phyloP scores from a whole-genome alignment of 2,888 invertebrate species.

The Chaetogeoica ovagalla region DNA sequence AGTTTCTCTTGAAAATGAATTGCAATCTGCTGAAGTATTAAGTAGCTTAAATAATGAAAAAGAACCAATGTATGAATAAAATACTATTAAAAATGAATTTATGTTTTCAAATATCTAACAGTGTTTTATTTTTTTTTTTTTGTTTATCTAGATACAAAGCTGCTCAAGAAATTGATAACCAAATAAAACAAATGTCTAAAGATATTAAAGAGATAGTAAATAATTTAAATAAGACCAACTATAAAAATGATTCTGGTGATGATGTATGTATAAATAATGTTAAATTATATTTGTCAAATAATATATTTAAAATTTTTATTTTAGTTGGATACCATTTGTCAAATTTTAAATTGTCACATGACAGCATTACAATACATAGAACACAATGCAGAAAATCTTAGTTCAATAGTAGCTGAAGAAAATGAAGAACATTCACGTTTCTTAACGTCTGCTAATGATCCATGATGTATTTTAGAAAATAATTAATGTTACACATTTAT shows the following conservation, averaged over 20 bases:
- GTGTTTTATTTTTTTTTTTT: neutral
- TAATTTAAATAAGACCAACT: conserved; percentile 86
- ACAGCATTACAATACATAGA: conserved; percentile 95
- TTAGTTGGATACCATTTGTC: conserved; percentile 72
- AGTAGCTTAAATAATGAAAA: conserved; percentile 76
- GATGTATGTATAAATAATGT: conserved; percentile 67
- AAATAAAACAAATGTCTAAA: conserved; percentile 90
- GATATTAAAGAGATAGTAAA: conserved; percentile 94
- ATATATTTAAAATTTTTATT: conserved; percentile 57
- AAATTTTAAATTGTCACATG: conserved; percentile 94
- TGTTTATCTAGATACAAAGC: conserved; percentile 48
- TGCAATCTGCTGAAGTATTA: conserved; percentile 62
- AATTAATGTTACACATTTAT: conserved; percentile 3
- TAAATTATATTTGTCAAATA: neutral
- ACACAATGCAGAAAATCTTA: conserved; percentile 67
- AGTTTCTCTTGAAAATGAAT: conserved; percentile 80
- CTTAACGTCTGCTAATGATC: conserved; percentile 39
- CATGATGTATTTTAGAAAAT: conserved; percentile 38
- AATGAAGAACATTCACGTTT: conserved; percentile 48
- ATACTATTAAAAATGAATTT: neutral
- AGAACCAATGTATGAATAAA: conserved; percentile 73
- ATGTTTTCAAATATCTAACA: conserved; percentile 28
- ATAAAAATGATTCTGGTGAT: conserved; percentile 79
- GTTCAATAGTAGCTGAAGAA: conserved; percentile 30
- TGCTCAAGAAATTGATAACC: conserved; percentile 87